Conservation (phyloP, 1,140 invertebrate species). For the Lasioglossum baleicum region DNA sequence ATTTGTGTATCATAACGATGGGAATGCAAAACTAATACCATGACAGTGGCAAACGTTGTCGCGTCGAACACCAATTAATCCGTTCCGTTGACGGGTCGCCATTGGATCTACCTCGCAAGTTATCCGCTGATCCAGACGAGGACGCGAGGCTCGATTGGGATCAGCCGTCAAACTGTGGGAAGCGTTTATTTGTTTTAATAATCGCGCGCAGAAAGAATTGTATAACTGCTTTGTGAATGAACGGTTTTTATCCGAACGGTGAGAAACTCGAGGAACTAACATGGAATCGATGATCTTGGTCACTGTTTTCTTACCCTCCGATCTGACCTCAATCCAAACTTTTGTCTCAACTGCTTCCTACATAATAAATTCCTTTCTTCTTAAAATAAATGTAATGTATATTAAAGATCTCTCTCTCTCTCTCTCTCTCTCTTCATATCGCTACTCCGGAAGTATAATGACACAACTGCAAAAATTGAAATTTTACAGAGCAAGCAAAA, state of each 20-base stretch:
- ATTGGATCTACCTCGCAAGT: not conserved
- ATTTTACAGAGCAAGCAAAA: no score
- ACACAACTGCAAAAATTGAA: no score
- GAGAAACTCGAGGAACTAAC: not conserved
- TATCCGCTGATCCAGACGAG: not conserved
- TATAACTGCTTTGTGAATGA: not conserved
- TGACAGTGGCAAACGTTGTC: constrained; percentile 16
- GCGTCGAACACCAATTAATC: constrained; percentile 9
- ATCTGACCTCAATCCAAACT: no score
- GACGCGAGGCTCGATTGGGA: not conserved
- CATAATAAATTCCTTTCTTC: no score
- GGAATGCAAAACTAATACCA: constrained; percentile 31
- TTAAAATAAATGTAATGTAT: no score
- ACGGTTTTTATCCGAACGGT: not conserved
- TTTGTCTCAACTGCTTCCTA: no score
- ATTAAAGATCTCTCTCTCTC: no score
- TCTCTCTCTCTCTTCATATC: no score
- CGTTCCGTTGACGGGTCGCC: not conserved
- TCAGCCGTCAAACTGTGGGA: not conserved
- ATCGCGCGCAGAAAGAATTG: not conserved
- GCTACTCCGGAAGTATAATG: no score
- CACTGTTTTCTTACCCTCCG: no score
- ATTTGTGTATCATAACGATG: constrained; percentile 54
- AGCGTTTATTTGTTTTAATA: constrained; percentile 18
- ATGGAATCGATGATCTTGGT: no score